phyloP scores from a whole-genome alignment of 53 echinoderm and acorn worm species.

The Astropecten irregularis region DNA sequence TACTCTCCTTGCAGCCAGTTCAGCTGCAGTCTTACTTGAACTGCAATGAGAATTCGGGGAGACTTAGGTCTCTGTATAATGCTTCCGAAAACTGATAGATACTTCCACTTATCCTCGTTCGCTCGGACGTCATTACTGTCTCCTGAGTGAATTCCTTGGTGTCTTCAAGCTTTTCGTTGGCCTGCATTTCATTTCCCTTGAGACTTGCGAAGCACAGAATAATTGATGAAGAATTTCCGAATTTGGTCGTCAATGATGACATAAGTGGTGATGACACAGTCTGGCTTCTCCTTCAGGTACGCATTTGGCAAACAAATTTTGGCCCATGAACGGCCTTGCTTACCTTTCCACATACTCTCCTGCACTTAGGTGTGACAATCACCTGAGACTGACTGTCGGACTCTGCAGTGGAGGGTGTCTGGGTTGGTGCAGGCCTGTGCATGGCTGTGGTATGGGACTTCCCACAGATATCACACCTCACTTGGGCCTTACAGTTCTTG shows the following conservation, averaged over 20 bases:
- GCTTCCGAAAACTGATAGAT: constrained; percentile 4
- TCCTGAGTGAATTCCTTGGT: background rate
- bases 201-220: background rate
- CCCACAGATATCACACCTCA: no score
- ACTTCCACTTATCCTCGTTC: background rate
- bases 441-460: no score
- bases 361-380: no score
- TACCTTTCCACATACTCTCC: no score
- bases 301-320: no score
- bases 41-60: background rate
- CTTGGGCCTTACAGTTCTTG: no score
- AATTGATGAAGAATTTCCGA: background rate
- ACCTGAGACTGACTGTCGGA: no score
- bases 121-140: background rate
- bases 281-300: no score
- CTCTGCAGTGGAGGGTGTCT: no score
- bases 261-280: no score
- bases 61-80: constrained; percentile 19
- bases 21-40: background rate
- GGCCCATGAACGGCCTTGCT: no score
- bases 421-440: no score
- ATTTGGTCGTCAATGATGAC: background rate
- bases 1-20: constrained; percentile 1
- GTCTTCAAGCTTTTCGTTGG: background rate
- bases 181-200: background rate